Evolutionary conservation across 2,797 vertebrate genomes (phyloP).

Genomic region (Lagocephalus sceleratus): DNA sequence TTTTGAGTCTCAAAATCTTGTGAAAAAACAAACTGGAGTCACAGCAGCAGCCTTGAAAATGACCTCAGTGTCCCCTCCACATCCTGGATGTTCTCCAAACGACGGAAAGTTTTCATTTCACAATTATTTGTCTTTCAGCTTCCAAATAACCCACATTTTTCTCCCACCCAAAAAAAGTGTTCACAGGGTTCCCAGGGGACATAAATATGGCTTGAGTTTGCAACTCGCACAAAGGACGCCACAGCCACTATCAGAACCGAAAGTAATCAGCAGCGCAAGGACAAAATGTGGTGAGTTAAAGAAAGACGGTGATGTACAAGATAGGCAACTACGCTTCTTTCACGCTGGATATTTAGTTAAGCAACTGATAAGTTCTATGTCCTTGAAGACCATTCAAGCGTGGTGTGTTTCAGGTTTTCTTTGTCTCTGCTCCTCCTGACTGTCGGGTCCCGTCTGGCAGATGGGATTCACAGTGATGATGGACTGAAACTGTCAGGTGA

Average conservation of each 20-base stretch:
- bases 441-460: constrained; percentile 27
- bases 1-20: no score
- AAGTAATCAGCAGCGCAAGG: constrained; percentile 4
- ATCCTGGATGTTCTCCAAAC: not conserved
- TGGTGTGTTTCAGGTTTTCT: constrained; percentile 43
- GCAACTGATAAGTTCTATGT: not conserved
- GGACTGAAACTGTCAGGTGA: constrained; percentile 45
- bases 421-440: constrained; percentile 43
- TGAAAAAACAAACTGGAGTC: no score
- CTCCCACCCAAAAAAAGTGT: not conserved
- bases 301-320: not conserved
- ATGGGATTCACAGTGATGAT: constrained; percentile 25
- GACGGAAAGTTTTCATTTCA: constrained; percentile 19
- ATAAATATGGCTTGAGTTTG: constrained; percentile 37
- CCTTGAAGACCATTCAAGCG: no score
- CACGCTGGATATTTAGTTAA: not conserved
- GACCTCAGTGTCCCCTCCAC: no score
- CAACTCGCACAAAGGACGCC: not conserved
- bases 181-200: constrained; percentile 20
- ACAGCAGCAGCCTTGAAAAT: no score
- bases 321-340: not conserved
- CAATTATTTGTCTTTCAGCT: constrained; percentile 20
- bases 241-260: not conserved
- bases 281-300: constrained; percentile 53
- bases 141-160: constrained; percentile 13